A percentile compares a stretch with the other conserved stretches of the same genome.
Conservation (phyloP, 2,888 invertebrate species). For the Plebejus anna region DNA sequence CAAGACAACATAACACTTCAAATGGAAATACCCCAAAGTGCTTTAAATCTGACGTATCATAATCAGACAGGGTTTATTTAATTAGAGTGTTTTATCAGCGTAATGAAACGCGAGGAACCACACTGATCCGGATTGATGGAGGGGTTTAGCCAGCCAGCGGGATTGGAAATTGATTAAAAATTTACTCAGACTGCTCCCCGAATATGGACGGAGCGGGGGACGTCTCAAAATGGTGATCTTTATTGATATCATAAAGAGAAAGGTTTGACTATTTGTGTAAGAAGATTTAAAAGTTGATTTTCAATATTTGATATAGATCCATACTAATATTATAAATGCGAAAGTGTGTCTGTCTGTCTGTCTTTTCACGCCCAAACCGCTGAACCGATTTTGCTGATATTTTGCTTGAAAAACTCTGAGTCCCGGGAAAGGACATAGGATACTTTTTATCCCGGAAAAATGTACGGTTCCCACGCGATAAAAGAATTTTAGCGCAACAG, state of each 20-base stretch:
- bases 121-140: conserved; percentile 2
- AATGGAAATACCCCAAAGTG: too few relatives aligned
- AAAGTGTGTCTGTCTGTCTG: too few relatives aligned
- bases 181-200: background rate
- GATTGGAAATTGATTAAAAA: conserved; percentile 16
- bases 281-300: background rate
- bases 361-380: too few relatives aligned
- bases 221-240: background rate
- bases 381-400: too few relatives aligned
- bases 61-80: background rate
- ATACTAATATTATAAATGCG: too few relatives aligned
- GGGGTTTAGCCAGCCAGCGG: background rate
- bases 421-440: too few relatives aligned
- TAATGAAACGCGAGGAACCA: conserved; percentile 15
- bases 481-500: too few relatives aligned
- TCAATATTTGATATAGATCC: too few relatives aligned
- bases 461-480: too few relatives aligned
- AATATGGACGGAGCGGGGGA: background rate
- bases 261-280: background rate
- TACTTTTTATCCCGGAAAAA: too few relatives aligned
- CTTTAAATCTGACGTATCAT: background rate
- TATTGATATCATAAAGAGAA: background rate
- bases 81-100: conserved; percentile 3
- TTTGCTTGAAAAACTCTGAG: too few relatives aligned
- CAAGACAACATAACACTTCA: too few relatives aligned